Percentiles rank a stretch among this genome's conserved stretches.
These are phyloP conservation scores for Lampris megalopsis DNA, from an alignment of 2,113 vertebrate species.

Conservation along the genomic window DNA sequence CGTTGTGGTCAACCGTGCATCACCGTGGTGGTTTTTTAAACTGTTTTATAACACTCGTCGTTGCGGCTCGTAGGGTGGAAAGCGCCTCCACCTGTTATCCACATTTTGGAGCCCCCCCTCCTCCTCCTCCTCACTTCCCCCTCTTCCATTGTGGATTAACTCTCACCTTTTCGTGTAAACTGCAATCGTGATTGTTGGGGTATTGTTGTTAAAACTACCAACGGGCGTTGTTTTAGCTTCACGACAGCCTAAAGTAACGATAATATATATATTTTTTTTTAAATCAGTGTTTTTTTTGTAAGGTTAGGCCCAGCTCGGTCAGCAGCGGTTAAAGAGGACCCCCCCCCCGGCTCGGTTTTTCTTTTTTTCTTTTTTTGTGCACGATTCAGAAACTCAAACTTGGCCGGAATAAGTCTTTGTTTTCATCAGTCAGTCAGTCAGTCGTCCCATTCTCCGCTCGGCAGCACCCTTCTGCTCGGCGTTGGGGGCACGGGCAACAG, in stretches of 20 bases:
- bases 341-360: not conserved
- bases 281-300: not conserved
- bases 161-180: not conserved
- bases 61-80: not conserved
- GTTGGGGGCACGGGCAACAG: constrained; percentile 69
- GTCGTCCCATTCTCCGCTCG: not conserved
- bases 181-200: no score
- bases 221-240: no score
- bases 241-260: not conserved
- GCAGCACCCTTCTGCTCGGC: constrained; percentile 33
- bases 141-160: not conserved
- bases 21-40: not conserved
- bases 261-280: not conserved
- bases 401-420: constrained; percentile 63
- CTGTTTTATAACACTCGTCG: constrained; percentile 9
- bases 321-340: not conserved
- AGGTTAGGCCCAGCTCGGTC: not conserved
- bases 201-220: no score
- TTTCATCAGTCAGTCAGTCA: constrained; percentile 26
- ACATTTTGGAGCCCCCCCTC: not conserved
- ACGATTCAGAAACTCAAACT: constrained; percentile 36
- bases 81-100: not conserved
- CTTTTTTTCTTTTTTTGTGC: not conserved
- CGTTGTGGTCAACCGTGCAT: not conserved
- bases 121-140: not conserved